Evolutionary conservation across 2,888 invertebrate species (phyloP), one percentile per base, ranked within the genome.

Genomic region (Cosmia pyralina): DNA sequence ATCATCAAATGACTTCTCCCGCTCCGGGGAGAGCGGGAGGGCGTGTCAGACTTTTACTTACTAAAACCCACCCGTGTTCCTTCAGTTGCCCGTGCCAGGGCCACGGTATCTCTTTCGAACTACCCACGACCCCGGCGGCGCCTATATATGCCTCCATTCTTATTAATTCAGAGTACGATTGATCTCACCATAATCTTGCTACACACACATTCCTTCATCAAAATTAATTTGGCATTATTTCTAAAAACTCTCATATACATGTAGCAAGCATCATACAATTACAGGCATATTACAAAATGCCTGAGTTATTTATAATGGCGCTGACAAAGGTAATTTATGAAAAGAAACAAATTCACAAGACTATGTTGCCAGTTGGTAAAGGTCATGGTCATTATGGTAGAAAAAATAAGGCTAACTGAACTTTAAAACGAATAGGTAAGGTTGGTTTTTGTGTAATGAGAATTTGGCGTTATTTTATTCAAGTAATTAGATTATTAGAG

Each of bases 241-340:
- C 50, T 50, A 48, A 57, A 72, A 79, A 60, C 57, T 69, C 57
- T 69, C 63, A 34, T n/a, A 34, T n/a, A 77, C 55, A 65, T 77
- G 69, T 70, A 65, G 81, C 85, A 80, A 84, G 65, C 70, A 60
- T 48, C 48, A 48, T 17, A 75, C 68, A 84, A 84, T 84, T 67
- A 78, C 69, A 60, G 19, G 11, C 2, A 53, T 6, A 60, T 84
- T 82, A 71, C 79, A 44, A 86, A 78, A 81, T 62, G 67, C 15
- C 66, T 68, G 70, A 72, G 69, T 81, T 74, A 75, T 68, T 75
- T 81, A 68, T 81, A 84, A 86, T 86, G 76, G 63, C 52, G 38
- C 75, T 78, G 72, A 76, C 85, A 78, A 86, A 72, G 50, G 64
- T 76, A 77, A 84, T 84, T 73, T 81, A 58, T 67, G 34, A 58